phyloP scores from a whole-genome alignment of 1,140 invertebrate genomes.

The Solenopsis fugax region DNA sequence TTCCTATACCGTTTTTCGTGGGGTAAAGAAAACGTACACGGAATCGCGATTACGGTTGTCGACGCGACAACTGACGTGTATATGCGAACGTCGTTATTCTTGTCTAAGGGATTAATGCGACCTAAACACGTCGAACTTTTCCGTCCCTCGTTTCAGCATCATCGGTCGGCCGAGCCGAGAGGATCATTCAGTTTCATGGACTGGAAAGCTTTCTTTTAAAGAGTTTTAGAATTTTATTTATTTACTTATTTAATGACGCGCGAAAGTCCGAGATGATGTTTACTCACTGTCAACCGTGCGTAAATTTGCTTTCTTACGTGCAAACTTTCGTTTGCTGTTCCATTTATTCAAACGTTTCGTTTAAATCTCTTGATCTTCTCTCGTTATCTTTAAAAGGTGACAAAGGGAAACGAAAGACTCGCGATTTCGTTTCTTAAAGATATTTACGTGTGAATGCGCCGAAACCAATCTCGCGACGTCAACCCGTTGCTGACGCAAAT shows the following conservation, averaged over 20 bases:
- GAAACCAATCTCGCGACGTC: conserved; percentile 1
- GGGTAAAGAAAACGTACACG: neutral
- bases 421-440: conserved; percentile 41
- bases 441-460: conserved; percentile 36
- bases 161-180: neutral
- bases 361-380: too few relatives aligned
- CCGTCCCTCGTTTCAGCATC: neutral
- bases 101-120: neutral
- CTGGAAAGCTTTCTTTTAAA: neutral
- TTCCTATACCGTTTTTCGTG: neutral
- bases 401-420: neutral
- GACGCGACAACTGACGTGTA: neutral
- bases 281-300: neutral
- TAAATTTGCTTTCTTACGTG: neutral
- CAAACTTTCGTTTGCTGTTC: neutral
- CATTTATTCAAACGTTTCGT: neutral
- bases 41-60: conserved; percentile 19
- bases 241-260: conserved; percentile 5
- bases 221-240: neutral
- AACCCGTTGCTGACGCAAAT: conserved; percentile 4
- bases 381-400: neutral
- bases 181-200: neutral
- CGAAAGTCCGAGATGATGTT: conserved; percentile 17
- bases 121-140: neutral
- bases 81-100: neutral